Percentiles rank a stretch among this genome's conserved stretches.
Evolutionary conservation across 2,888 invertebrate genomes (phyloP).

Genomic region (Mesorhabditis sp.): DNA sequence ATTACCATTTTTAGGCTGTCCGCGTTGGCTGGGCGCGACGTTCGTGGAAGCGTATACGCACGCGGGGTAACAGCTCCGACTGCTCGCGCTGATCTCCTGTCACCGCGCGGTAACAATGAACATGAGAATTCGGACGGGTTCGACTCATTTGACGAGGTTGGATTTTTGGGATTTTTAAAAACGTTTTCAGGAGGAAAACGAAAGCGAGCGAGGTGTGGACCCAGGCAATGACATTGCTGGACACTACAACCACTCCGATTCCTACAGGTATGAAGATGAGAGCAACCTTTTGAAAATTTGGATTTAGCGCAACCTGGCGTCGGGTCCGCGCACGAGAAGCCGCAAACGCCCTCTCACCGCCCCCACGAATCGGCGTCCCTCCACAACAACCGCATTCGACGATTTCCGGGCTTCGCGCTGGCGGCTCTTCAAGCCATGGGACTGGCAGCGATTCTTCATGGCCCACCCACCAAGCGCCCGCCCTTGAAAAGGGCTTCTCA

Average conservation of each 20-base stretch:
- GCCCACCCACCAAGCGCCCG: slow-evolving; percentile 20
- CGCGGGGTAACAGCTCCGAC: background rate
- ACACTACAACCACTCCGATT: slow-evolving; percentile 36
- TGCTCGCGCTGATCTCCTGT: background rate
- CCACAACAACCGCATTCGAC: background rate
- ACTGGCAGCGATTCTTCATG: slow-evolving; percentile 13
- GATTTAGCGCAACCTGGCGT: slow-evolving; percentile 33
- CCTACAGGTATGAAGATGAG: slow-evolving; percentile 19
- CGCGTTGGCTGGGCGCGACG: slow-evolving; percentile 32
- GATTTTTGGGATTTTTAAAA: slow-evolving; percentile 17
- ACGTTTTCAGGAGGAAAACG: slow-evolving; percentile 14
- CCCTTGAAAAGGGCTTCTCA: slow-evolving; percentile 32
- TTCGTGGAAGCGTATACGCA: slow-evolving; percentile 13
- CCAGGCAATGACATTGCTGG: slow-evolving; percentile 31
- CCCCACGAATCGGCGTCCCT: slow-evolving; percentile 1
- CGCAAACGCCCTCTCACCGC: slow-evolving; percentile 9
- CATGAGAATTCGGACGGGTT: slow-evolving; percentile 13
- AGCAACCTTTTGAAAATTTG: background rate
- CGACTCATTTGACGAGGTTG: slow-evolving; percentile 38
- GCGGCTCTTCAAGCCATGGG: background rate
- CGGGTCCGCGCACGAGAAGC: slow-evolving; percentile 29
- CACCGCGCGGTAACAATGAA: background rate
- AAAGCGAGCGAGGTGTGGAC: slow-evolving; percentile 9
- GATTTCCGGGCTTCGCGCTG: background rate
- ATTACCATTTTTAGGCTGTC: slow-evolving; percentile 17